Percentiles rank a stretch among this genome's conserved stretches.
These are phyloP conservation scores for Teinopalpus imperialis DNA, from an alignment of 2,888 invertebrate species.

Conservation along the genomic window DNA sequence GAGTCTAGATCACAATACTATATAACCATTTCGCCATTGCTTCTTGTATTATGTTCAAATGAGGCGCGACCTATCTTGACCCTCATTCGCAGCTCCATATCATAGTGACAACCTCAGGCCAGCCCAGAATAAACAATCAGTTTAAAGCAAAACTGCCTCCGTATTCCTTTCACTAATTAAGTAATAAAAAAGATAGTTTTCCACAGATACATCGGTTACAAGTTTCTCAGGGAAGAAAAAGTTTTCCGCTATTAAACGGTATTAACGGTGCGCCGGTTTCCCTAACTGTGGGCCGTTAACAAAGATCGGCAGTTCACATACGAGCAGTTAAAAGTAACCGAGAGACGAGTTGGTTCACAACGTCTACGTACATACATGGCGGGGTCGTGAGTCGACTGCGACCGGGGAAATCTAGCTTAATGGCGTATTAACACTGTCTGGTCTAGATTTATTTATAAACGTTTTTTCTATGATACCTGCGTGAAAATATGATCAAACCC, in stretches of 20 bases:
- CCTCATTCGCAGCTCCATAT: too few species aligned
- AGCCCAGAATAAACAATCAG: too few species aligned
- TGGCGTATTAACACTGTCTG: background rate
- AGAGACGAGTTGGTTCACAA: constrained; percentile 15
- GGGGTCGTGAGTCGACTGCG: constrained; percentile 7
- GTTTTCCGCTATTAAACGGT: constrained; percentile 16
- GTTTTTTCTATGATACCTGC: too few species aligned
- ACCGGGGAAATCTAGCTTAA: background rate
- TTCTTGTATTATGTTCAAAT: too few species aligned
- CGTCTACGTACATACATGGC: constrained; percentile 11
- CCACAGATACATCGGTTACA: background rate
- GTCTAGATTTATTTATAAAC: background rate
- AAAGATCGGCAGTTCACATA: constrained; percentile 21
- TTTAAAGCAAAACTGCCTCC: too few species aligned
- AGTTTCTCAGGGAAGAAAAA: constrained; percentile 20
- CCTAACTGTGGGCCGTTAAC: constrained; percentile 20
- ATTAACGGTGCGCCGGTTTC: too few species aligned
- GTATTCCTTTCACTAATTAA: too few species aligned
- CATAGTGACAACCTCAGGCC: too few species aligned
- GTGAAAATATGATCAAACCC: too few species aligned
- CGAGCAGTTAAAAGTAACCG: constrained; percentile 14
- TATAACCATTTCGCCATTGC: too few species aligned
- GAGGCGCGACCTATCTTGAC: too few species aligned
- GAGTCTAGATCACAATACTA: too few species aligned
- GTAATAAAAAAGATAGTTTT: constrained; percentile 1